Conservation (phyloP, 2,113 vertebrate genomes). For the Oriolus oriolus region DNA sequence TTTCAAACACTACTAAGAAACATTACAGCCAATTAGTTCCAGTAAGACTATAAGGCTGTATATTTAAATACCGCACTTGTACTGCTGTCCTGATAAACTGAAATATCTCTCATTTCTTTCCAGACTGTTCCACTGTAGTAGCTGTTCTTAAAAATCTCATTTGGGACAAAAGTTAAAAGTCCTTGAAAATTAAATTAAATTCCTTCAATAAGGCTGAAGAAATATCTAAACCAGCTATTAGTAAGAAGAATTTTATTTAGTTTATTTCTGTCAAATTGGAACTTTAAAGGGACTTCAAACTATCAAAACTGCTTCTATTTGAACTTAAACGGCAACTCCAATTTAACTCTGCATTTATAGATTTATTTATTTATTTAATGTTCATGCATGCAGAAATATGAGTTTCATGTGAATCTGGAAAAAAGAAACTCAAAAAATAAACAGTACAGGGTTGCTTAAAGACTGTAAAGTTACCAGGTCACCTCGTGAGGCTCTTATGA, state of each 20-base stretch:
- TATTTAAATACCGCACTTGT: constrained; percentile 37
- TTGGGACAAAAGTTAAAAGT: constrained; percentile 61
- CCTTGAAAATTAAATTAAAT: constrained; percentile 66
- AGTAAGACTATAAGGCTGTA: constrained; percentile 3
- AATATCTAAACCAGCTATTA: constrained; percentile 40
- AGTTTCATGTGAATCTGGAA: not conserved
- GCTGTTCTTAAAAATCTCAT: constrained; percentile 57
- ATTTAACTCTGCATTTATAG: not conserved
- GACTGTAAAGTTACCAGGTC: not conserved
- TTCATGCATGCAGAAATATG: not conserved
- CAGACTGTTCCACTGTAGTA: constrained; percentile 41
- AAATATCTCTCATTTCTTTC: constrained; percentile 50
- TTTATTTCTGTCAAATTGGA: constrained; percentile 7
- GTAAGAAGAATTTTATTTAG: constrained; percentile 39
- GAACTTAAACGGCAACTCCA: not conserved
- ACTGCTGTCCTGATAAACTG: constrained; percentile 45
- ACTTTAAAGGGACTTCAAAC: not conserved
- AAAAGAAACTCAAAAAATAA: not conserved
- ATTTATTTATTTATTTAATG: not conserved
- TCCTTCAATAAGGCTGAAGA: constrained; percentile 55
- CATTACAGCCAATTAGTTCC: constrained; percentile 53
- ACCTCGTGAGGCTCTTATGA: not conserved
- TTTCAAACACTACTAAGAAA: constrained; percentile 56
- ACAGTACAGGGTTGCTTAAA: not conserved
- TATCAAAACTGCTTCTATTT: not conserved